Evolutionary conservation across 1,140 invertebrate genomes (phyloP), one percentile per base, ranked within the genome.

Genomic region (Druon quercuslanigerum): DNA sequence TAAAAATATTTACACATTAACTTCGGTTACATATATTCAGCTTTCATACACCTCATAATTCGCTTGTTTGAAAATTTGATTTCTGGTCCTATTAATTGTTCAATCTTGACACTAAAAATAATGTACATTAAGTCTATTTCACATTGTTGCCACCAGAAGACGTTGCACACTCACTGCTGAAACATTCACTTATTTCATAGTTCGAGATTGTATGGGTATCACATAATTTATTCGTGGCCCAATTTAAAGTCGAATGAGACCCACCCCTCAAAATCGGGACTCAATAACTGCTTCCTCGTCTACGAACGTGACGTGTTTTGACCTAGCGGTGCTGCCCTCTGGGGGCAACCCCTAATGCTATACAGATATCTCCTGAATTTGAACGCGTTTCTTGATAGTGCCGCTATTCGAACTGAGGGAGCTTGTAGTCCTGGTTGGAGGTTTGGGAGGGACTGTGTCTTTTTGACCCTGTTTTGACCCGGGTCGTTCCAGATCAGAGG

Each of bases 361-460:
- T 92, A 94, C 93, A 52, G 93, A 93, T 85, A 94, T 94, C 84
- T 94, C 94, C 88, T 94, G 93, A 78, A 94, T 94, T 87, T 94
- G 94, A 74, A 94, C 93, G 74, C 93, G 90, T 91, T 94, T 94
- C 86, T 94, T 94, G 72, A 93, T 88, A 1, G 92, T 93, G 19
- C 91, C 92, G 19, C 86, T 85, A 82, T 83, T 76, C 40, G 86
- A 89, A 79, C 84, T 91, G 13, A 91, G 82, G 12, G 90, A 91
- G 74, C 89, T 90, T 19, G 90, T 90, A 4, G 90, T 92, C 17
- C 91, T 88, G 7, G 87, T 83, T 0, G 92, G 92, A n/a, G 92
- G 92, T 77, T 89, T 89, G 6, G 92, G 91, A 0, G 92, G 91
- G 12, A 82, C 84, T 6, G 83, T 54, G 57, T 90, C 87, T 77